These are phyloP conservation scores for Scotopteryx bipunctaria DNA, from an alignment of 2,888 invertebrate genomes.

Conservation along the genomic window DNA sequence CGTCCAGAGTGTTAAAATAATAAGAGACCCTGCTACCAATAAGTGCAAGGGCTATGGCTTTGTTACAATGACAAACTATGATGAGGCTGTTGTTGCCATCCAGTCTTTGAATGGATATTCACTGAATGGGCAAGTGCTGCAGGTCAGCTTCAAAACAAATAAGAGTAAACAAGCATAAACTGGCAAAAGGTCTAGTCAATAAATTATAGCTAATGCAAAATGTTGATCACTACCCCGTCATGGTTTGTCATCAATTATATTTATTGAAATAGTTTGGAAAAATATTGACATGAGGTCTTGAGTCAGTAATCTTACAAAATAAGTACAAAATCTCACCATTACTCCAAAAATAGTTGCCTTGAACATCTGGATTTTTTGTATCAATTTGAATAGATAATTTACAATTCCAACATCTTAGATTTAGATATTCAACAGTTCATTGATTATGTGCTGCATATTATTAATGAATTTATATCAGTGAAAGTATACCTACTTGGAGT, in stretches of 20 bases:
- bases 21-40: slow-evolving; percentile 96
- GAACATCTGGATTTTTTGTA: slow-evolving; percentile 10
- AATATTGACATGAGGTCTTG: slow-evolving; percentile 53
- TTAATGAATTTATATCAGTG: slow-evolving; percentile 32
- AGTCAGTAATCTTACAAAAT: slow-evolving; percentile 38
- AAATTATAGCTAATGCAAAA: slow-evolving; percentile 83
- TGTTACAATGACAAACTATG: slow-evolving; percentile 99
- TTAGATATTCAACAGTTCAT: slow-evolving; percentile 27
- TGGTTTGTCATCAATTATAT: slow-evolving; percentile 69
- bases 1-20: slow-evolving; percentile 98
- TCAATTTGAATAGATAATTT: slow-evolving; percentile 18
- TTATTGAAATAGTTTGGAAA: slow-evolving; percentile 57
- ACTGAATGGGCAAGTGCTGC: slow-evolving; percentile 96
- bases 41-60: slow-evolving; percentile 99
- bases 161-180: slow-evolving; percentile 88
- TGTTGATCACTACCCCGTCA: slow-evolving; percentile 80
- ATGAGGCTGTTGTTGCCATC: slow-evolving; percentile 97
- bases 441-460: slow-evolving; percentile 23
- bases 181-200: slow-evolving; percentile 76
- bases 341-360: slow-evolving; percentile 13
- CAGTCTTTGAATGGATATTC: slow-evolving; percentile 98
- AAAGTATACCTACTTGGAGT: slow-evolving; percentile 28
- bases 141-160: slow-evolving; percentile 98
- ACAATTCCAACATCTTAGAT: slow-evolving; percentile 21
- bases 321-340: slow-evolving; percentile 58